These are phyloP conservation scores for Parnassius glacialis DNA, from an alignment of 2,888 invertebrate species.

Conservation along the genomic window DNA sequence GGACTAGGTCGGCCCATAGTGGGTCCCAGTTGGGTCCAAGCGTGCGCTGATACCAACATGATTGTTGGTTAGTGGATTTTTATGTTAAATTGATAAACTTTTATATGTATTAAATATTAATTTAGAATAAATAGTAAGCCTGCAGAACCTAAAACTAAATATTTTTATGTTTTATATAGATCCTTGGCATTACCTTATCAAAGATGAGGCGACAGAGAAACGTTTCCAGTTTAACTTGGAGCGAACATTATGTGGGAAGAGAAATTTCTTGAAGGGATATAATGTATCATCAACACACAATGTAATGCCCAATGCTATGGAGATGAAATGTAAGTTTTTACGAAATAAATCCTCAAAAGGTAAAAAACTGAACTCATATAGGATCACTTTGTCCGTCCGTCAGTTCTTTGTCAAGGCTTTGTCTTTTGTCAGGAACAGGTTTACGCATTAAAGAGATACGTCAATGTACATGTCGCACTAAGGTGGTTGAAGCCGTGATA, in stretches of 20 bases:
- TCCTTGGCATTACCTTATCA: constrained; percentile 78
- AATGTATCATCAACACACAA: constrained; percentile 61
- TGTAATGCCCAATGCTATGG: constrained; percentile 51
- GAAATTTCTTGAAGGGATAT: constrained; percentile 60
- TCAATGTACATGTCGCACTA: no score
- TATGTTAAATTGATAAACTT: no score
- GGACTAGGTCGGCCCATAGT: constrained; percentile 83
- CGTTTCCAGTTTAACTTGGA: constrained; percentile 70
- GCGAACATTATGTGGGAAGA: constrained; percentile 45
- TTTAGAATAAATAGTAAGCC: no score
- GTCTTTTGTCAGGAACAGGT: no score
- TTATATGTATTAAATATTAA: no score
- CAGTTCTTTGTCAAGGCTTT: no score
- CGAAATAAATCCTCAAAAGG: no score
- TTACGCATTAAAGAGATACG: no score
- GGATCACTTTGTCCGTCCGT: no score
- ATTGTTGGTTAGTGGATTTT: constrained; percentile 56
- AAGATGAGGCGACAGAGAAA: constrained; percentile 71
- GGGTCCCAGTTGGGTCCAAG: constrained; percentile 65
- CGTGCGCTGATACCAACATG: constrained; percentile 53
- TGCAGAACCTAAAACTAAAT: not conserved
- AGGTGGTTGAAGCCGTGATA: no score
- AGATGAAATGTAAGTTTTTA: constrained; percentile 63
- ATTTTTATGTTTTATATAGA: constrained; percentile 48
- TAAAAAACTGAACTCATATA: no score